Evolutionary conservation across 1,140 invertebrate species (phyloP).

Genomic region (Theocolax elegans): DNA sequence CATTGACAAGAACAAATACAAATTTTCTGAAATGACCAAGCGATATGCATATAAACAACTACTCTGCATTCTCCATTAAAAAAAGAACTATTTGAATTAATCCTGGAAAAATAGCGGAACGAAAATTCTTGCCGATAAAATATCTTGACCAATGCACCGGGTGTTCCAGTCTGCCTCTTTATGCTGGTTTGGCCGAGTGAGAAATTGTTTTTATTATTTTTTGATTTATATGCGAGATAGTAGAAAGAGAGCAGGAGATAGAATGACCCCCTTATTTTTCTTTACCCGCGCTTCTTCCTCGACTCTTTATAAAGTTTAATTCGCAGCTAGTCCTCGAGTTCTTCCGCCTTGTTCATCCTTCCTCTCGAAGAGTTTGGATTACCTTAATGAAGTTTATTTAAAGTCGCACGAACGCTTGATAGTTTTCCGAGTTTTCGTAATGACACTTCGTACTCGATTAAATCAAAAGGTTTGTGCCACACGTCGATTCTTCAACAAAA

Average conservation of each 20-base stretch:
- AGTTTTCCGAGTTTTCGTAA: slow-evolving; percentile 35
- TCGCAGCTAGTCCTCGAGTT: slow-evolving; percentile 6
- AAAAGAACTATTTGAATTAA: too few species aligned
- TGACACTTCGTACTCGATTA: slow-evolving; percentile 38
- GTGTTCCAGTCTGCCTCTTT: too few species aligned
- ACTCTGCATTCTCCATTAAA: too few species aligned
- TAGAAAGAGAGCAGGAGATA: too few species aligned
- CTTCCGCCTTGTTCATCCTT: background rate
- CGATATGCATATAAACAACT: too few species aligned
- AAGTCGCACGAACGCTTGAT: slow-evolving; percentile 37
- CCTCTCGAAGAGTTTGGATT: slow-evolving; percentile 30
- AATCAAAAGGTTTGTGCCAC: slow-evolving; percentile 39
- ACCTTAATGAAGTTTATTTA: slow-evolving; percentile 43
- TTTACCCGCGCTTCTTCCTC: background rate
- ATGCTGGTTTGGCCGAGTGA: too few species aligned
- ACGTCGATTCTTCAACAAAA: background rate
- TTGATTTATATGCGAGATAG: slow-evolving; percentile 13
- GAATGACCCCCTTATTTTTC: background rate
- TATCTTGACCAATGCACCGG: too few species aligned
- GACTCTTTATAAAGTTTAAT: slow-evolving; percentile 37
- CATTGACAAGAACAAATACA: too few species aligned
- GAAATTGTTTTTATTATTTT: slow-evolving; percentile 35
- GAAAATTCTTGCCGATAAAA: too few species aligned
- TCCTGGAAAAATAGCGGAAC: too few species aligned
- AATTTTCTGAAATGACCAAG: too few species aligned